Base-by-base conservation (phyloP, 2,113 vertebrate species). In the Mustela lutreola region DNA sequence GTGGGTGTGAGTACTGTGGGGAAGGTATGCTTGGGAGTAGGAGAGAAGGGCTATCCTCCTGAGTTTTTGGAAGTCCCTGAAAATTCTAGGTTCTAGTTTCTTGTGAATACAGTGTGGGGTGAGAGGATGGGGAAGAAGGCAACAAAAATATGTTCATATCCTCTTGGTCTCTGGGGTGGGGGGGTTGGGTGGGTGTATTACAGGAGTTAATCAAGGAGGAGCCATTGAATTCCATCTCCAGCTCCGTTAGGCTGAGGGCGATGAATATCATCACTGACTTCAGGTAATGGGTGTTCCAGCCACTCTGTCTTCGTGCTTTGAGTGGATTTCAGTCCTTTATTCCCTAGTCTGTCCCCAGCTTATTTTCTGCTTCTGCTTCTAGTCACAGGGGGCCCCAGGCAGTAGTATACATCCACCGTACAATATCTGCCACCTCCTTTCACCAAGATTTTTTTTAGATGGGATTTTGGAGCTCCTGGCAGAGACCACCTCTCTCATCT, bases 161-260 rank as follows among this genome's bases (percentile, higher is more conserved):
- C 56, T 89, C 42, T 53, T 78, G 62, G 36, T 78, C 45, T 60
- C 33, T 75, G 71, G 62, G 39, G 39, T 39, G 39, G 39, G 39
- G 39, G 39, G 39, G 39, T 48, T 28, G 42, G 42, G 26, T 76
- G 45, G 60, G 56, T 28, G 33, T 75, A 50, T 83, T 71, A n/a
- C n/a, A 95, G 96, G 89, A 76, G 6, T 65, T 97, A 14, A 80
- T 97, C 67, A 76, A 26, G 60, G 91, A 89, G 53, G 97, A 97
- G 92, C 94, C 96, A 33, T 0, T 73, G 84, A 75, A 60, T 31
- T 62, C 42, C 67, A n/a, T 97, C 71, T 96, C 88, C 89, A 97
- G 79, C 42, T 19, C 89, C 26, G n/a, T 97, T 21, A 84, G 94
- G 39, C 89, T 90, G 84, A 95, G 28, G 56, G 94, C 97, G 3